A percentile compares a stretch with the other conserved stretches of the same genome.
Conservation (phyloP, 2,888 invertebrate species). For the Aphodius sticticus region DNA sequence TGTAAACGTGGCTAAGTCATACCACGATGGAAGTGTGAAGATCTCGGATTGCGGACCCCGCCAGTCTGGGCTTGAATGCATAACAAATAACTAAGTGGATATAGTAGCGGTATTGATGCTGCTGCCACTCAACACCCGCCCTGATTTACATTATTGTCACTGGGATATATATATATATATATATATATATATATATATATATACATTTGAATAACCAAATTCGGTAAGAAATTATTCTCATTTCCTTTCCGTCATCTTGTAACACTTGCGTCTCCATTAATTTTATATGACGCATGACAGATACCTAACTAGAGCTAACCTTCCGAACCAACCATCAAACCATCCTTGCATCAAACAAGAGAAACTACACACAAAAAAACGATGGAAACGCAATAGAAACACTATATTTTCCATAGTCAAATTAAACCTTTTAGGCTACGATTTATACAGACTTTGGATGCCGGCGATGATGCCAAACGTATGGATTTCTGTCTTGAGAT, state of each 20-base stretch:
- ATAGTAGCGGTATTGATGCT: constrained; percentile 53
- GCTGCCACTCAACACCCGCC: constrained; percentile 52
- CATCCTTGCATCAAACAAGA: too few relatives aligned
- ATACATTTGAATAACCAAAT: constrained; percentile 39
- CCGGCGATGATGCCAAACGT: too few relatives aligned
- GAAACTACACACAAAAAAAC: too few relatives aligned
- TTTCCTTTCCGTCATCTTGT: constrained; percentile 7
- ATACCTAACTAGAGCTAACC: too few relatives aligned
- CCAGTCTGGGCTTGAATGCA: constrained; percentile 57
- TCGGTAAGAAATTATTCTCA: constrained; percentile 33
- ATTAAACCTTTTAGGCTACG: too few relatives aligned
- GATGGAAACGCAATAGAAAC: too few relatives aligned
- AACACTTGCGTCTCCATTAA: background rate
- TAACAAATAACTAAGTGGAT: constrained; percentile 59
- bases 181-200: too few relatives aligned
- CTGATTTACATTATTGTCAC: constrained; percentile 49
- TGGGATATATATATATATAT: constrained; percentile 29
- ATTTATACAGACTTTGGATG: too few relatives aligned
- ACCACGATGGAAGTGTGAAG: constrained; percentile 48
- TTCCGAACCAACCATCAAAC: too few relatives aligned
- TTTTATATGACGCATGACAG: background rate
- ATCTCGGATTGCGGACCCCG: constrained; percentile 52
- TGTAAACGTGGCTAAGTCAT: constrained; percentile 55
- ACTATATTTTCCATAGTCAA: too few relatives aligned
- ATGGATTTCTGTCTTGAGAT: too few relatives aligned